Percentiles rank a stretch among this genome's conserved stretches.
Conservation (phyloP, 2,113 vertebrate species). For the Melanocharis versteri region DNA sequence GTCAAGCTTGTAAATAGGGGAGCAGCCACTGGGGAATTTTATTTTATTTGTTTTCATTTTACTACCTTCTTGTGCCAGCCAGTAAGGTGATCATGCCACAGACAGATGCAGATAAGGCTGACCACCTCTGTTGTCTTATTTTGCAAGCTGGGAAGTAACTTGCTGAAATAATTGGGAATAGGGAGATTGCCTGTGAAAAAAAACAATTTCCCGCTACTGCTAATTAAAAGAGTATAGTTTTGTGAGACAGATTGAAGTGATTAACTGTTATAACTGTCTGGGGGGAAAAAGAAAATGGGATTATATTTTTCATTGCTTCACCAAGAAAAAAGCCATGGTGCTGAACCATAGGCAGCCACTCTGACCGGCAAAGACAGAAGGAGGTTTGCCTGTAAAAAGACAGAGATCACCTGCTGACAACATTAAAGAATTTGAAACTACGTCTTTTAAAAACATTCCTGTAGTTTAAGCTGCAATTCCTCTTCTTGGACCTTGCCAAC, state of each 20-base stretch:
- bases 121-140: background rate
- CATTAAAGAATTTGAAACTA: background rate
- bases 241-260: background rate
- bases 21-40: background rate
- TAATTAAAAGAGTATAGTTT: background rate
- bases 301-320: background rate
- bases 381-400: background rate
- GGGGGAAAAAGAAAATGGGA: background rate
- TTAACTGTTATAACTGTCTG: background rate
- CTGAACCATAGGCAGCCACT: background rate
- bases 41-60: conserved; percentile 8
- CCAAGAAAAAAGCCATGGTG: background rate
- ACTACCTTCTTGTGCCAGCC: background rate
- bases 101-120: background rate
- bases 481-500: background rate
- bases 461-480: background rate
- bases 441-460: background rate
- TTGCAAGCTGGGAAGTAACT: background rate
- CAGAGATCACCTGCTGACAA: background rate
- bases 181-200: background rate
- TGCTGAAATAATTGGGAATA: background rate
- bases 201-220: background rate
- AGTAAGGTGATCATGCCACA: background rate
- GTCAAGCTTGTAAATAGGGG: conserved; percentile 15
- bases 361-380: background rate